Percentiles rank a stretch among this genome's conserved stretches.
phyloP scores from a whole-genome alignment of 2,113 vertebrate genomes.

The Okapia johnstoni region DNA sequence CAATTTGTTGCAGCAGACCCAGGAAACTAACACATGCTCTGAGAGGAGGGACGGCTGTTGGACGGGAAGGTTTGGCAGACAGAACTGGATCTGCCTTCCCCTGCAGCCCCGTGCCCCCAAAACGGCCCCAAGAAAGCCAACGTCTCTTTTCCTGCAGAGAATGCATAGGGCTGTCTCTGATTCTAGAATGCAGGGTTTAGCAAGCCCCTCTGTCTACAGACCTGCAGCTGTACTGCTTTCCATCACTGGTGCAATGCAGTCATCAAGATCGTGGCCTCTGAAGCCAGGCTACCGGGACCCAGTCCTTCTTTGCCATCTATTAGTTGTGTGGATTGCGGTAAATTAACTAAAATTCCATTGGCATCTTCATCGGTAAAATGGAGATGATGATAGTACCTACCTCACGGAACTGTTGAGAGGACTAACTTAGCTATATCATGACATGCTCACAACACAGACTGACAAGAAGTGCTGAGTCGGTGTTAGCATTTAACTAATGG shows the following conservation, averaged over 20 bases:
- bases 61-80: not conserved
- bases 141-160: not conserved
- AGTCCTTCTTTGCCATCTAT: not conserved
- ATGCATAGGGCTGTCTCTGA: not conserved
- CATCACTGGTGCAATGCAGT: rapidly evolving
- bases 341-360: not conserved
- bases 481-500: not conserved
- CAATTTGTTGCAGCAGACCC: not conserved
- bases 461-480: not conserved
- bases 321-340: not conserved
- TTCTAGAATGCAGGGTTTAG: not conserved
- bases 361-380: not conserved
- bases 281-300: not conserved
- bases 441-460: not conserved
- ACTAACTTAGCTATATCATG: not conserved
- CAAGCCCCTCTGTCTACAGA: not conserved
- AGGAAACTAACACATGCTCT: not conserved
- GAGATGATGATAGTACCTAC: not conserved
- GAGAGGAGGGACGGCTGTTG: not conserved
- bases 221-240: not conserved
- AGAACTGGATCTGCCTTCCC: not conserved
- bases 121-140: not conserved
- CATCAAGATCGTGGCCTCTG: not conserved
- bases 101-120: rapidly evolving
- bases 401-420: not conserved